Percentiles rank a stretch among this genome's conserved stretches.
Evolutionary conservation across 2,113 vertebrate genomes (phyloP).

Genomic region (Triplophysa siluroides): DNA sequence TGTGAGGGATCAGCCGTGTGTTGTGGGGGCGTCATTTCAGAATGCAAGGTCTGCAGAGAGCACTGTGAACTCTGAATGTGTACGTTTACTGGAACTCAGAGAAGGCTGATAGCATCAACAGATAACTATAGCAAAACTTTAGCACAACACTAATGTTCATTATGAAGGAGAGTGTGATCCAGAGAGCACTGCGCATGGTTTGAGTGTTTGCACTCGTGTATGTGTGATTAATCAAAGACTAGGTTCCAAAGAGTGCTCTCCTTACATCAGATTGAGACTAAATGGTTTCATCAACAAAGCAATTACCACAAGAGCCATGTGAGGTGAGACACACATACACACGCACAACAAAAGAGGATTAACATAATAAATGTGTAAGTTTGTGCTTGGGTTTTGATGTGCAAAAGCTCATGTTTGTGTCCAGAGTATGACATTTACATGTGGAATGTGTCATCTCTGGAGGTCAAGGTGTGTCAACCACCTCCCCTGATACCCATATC

Average conservation of each 20-base stretch:
- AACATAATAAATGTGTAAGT: neutral
- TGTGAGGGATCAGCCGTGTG: constrained; percentile 31
- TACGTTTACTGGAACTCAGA: constrained; percentile 36
- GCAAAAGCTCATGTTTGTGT: constrained; percentile 19
- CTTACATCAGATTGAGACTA: constrained; percentile 36
- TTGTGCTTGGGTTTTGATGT: neutral
- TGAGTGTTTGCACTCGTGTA: constrained; percentile 19
- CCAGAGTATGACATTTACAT: neutral
- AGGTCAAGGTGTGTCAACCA: constrained; percentile 17
- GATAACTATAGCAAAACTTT: constrained; percentile 37
- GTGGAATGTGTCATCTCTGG: neutral
- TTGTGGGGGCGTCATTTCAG: constrained; percentile 40
- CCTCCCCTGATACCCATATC: neutral
- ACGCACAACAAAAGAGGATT: neutral
- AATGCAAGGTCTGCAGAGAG: constrained; percentile 28
- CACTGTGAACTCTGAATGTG: constrained; percentile 35
- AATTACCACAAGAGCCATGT: constrained; percentile 42
- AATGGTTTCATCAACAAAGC: constrained; percentile 51
- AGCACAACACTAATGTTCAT: constrained; percentile 43
- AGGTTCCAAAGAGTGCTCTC: constrained; percentile 41
- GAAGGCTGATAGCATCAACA: constrained; percentile 46
- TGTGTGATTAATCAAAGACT: constrained; percentile 46
- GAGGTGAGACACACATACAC: constrained; percentile 41
- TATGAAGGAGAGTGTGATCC: constrained; percentile 42
- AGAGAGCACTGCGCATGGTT: neutral